Conservation (phyloP, 2,113 vertebrate species). For the Prunella himalayana region DNA sequence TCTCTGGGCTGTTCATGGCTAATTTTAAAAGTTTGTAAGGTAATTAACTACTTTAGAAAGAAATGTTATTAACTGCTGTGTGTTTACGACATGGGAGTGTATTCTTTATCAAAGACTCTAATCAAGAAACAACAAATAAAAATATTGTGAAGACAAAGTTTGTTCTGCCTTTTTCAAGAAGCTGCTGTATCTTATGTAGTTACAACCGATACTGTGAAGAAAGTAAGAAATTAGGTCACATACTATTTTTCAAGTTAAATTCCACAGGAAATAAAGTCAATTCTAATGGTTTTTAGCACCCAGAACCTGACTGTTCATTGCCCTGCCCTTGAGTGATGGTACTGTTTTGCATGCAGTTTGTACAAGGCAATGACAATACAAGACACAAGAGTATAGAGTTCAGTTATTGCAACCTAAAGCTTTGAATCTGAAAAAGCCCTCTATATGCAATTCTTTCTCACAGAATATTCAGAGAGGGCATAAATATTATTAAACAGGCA, state of each 20-base stretch:
- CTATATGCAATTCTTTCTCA: neutral
- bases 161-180: neutral
- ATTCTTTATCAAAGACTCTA: neutral
- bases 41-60: neutral
- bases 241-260: neutral
- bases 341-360: neutral
- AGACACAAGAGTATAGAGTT: neutral
- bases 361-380: neutral
- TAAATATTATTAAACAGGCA: neutral
- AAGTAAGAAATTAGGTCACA: neutral
- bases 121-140: neutral
- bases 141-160: neutral
- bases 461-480: neutral
- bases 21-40: neutral
- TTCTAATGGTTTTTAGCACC: neutral
- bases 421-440: neutral
- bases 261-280: neutral
- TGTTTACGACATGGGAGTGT: neutral
- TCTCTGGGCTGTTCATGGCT: neutral
- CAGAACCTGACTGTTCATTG: neutral
- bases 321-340: neutral
- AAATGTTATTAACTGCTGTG: neutral
- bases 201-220: neutral
- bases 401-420: neutral
- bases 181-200: neutral